phyloP scores from a whole-genome alignment of 2,797 vertebrate genomes.

The Coccyzus lansbergi region DNA sequence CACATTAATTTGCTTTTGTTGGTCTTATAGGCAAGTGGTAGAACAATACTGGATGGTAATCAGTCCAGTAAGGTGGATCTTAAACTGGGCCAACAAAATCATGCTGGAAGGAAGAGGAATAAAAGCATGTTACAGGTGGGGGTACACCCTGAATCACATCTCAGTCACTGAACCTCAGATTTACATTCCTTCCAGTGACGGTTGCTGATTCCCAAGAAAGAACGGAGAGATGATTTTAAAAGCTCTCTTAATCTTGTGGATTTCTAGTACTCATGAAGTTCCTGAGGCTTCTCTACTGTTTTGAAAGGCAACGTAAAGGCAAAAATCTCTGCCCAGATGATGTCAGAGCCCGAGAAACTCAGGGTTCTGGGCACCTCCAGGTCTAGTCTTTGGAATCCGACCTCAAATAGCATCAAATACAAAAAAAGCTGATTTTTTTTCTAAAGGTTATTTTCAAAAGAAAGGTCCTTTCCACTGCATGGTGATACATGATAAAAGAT shows the following conservation, averaged over 20 bases:
- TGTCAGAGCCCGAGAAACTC: background rate
- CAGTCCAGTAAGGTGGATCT: background rate
- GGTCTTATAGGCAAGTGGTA: background rate
- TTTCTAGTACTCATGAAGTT: fast-evolving
- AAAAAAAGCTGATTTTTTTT: background rate
- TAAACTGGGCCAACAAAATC: background rate
- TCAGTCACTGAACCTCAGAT: background rate
- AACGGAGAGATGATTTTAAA: fast-evolving
- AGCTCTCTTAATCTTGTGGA: background rate
- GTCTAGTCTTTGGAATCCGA: background rate
- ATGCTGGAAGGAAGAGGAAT: background rate
- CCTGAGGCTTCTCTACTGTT: background rate
- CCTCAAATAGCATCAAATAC: background rate
- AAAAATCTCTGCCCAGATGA: background rate
- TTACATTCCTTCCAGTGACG: background rate
- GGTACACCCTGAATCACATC: fast-evolving
- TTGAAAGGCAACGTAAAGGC: fast-evolving
- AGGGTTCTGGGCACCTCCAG: background rate
- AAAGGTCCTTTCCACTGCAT: background rate
- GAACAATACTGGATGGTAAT: fast-evolving
- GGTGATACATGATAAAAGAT: background rate
- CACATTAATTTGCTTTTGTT: fast-evolving
- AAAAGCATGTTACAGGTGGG: fast-evolving
- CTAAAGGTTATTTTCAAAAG: background rate
- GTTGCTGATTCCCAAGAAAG: background rate